Conservation (phyloP, 2,797 vertebrate species). For the Clamator glandarius region DNA sequence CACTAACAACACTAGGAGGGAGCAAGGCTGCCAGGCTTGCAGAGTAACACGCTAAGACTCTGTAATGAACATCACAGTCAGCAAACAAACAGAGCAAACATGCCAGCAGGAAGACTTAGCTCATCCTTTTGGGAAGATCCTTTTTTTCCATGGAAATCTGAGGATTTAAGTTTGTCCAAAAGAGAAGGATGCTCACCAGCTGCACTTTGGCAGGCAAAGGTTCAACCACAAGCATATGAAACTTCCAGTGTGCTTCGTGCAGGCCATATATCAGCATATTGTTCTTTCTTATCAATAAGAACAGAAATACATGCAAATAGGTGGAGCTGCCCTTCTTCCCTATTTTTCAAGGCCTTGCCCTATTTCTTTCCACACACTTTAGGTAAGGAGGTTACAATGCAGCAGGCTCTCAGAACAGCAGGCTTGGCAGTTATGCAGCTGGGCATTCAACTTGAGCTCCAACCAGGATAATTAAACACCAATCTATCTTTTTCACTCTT, state of each 20-base stretch:
- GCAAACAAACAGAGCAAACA: not conserved
- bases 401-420: slow-evolving; percentile 29
- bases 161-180: not conserved
- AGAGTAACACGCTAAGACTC: not conserved
- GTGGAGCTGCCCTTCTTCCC: not conserved
- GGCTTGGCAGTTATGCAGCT: slow-evolving; percentile 4
- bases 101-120: not conserved
- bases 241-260: not conserved
- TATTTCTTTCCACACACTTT: not conserved
- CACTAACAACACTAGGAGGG: fast-evolving
- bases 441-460: slow-evolving; percentile 16
- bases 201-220: not conserved
- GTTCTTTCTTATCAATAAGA: not conserved
- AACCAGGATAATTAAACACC: slow-evolving; percentile 71
- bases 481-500: not conserved
- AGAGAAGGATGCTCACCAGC: not conserved
- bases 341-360: not conserved
- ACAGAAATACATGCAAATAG: not conserved
- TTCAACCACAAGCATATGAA: not conserved
- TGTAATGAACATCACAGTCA: not conserved
- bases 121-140: not conserved
- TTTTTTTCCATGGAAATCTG: not conserved
- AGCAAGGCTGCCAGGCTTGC: not conserved
- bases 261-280: not conserved
- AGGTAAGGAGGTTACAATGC: not conserved